phyloP scores from a whole-genome alignment of 2,888 invertebrate genomes.

The Arctia plantaginis region DNA sequence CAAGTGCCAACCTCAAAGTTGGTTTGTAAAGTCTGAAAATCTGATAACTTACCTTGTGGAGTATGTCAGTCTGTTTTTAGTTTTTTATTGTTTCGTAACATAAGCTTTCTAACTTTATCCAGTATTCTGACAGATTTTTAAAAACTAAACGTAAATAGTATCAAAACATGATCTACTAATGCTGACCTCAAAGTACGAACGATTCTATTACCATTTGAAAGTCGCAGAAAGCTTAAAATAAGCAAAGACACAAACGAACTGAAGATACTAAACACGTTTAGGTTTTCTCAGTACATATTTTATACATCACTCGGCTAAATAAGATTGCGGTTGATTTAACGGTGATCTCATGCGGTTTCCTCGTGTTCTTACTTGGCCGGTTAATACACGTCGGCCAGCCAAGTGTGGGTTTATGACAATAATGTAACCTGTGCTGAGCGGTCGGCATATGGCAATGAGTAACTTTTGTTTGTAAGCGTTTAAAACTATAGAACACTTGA shows the following conservation, averaged over 20 bases:
- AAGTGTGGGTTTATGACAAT: constrained; percentile 67
- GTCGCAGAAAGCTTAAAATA: constrained; percentile 45
- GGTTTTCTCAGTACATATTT: constrained; percentile 49
- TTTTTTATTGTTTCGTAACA: neutral
- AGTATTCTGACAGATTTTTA: neutral
- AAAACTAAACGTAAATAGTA: neutral
- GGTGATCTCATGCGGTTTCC: constrained; percentile 54
- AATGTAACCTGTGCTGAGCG: constrained; percentile 74
- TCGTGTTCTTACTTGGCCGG: constrained; percentile 58
- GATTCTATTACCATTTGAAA: constrained; percentile 44
- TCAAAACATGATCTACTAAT: constrained; percentile 13
- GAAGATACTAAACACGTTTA: constrained; percentile 43
- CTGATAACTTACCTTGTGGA: neutral
- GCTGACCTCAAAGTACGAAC: constrained; percentile 28
- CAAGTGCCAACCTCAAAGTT: too few relatives aligned
- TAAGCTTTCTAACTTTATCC: neutral
- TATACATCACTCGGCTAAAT: constrained; percentile 51
- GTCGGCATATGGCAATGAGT: constrained; percentile 74
- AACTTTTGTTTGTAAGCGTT: constrained; percentile 77
- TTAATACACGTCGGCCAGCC: constrained; percentile 60
- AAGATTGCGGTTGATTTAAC: constrained; percentile 44
- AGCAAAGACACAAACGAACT: constrained; percentile 33
- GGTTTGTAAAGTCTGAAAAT: too few relatives aligned
- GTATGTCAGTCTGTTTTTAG: neutral
- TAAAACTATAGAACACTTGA: constrained; percentile 70